Percentiles rank a stretch among this genome's conserved stretches.
phyloP scores from a whole-genome alignment of 2,113 vertebrate genomes.

The Scalopus aquaticus region DNA sequence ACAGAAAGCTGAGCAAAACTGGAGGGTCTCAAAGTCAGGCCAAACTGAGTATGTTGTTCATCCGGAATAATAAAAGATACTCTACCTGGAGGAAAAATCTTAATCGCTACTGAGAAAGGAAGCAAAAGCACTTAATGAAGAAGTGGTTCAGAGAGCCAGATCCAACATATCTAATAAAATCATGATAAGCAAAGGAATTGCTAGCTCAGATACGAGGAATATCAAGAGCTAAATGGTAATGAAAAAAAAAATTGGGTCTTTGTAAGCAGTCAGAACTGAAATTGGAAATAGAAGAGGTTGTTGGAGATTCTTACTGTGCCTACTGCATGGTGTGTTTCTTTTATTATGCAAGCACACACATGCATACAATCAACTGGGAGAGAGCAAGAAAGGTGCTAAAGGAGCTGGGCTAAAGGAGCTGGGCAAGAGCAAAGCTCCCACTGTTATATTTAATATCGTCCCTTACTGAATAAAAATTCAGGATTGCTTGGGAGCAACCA shows the following conservation, averaged over 20 bases:
- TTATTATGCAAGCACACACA: not conserved
- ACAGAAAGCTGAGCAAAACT: not conserved
- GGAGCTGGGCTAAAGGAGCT: not conserved
- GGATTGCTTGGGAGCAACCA: not conserved
- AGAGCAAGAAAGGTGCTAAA: rapidly evolving
- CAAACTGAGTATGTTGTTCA: rapidly evolving
- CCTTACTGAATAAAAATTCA: not conserved
- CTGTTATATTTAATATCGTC: not conserved
- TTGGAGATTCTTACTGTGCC: rapidly evolving
- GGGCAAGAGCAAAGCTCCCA: not conserved
- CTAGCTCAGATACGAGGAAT: not conserved
- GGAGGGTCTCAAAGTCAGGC: not conserved
- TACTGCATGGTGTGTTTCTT: rapidly evolving
- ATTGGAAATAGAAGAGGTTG: not conserved
- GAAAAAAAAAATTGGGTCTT: not conserved
- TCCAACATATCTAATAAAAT: not conserved
- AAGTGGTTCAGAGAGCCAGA: not conserved
- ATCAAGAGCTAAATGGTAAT: not conserved
- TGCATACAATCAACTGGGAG: not conserved
- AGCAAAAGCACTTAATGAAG: not conserved
- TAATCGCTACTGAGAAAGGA: not conserved
- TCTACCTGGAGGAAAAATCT: not conserved
- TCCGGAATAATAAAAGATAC: not conserved
- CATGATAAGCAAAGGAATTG: not conserved
- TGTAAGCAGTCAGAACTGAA: not conserved